Base-by-base conservation (phyloP, 2,113 vertebrate species). In the Garra rufa region DNA sequence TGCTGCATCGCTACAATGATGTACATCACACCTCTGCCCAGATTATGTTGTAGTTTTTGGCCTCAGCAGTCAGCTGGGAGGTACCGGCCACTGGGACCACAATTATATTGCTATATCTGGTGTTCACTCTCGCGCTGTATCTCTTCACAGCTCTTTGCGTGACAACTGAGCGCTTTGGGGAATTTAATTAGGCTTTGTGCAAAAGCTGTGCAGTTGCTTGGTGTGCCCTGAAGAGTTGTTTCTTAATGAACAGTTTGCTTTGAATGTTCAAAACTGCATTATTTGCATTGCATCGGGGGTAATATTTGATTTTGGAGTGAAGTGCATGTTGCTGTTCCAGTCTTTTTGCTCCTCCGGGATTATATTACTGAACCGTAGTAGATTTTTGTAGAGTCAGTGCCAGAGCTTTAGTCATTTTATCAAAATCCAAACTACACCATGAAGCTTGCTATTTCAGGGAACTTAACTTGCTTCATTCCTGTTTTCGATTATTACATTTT, bases 201-300 rank as follows among this genome's bases (percentile, higher is more conserved):
- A 70, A 69, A 81, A 81, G 79, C 79, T 69, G 63, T 52, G 63
- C 28, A 41, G 63, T 84, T 81, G 55, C 34, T 78, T 8, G 21
- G 28, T 34, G 19, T 77, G 28, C 46, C 73, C 48, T 76, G 19
- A 41, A 57, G 50, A 77, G 19, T 30, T 34, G 75, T 57, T 77
- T 77, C 28, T 9, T 57, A 44, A 73, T 75, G 73, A 75, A 75
- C 24, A 75, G 14, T 19, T 50, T 28, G 15, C 46, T 48, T 75
- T 63, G 52, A 79, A 44, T 63, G 73, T 44, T 9, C 0, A n/a
- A 70, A 83, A 55, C 38, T 4, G 48, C 17, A 30, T 48, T 38
- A 57, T 88, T 86, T 84, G 44, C 6, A 82, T 81, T 85, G 48
- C 59, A 88, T 86, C 69, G 55, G 43, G 34, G 61, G 38, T 84